A percentile compares a stretch with the other conserved stretches of the same genome.
Conservation (phyloP, 2,888 invertebrate genomes). For the Tetragnatha montana region DNA sequence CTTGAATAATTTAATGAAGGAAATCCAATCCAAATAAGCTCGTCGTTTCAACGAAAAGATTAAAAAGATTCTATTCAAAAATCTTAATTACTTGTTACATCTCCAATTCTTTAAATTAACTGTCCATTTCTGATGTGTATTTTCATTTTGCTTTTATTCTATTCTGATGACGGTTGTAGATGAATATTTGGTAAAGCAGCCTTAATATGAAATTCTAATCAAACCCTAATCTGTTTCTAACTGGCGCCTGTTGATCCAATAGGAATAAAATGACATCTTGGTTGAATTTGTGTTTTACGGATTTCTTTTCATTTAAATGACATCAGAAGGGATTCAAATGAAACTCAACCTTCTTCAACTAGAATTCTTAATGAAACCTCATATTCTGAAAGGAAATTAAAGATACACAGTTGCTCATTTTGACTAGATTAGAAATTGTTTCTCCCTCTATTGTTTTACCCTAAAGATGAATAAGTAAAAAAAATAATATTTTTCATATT, state of each 20-base stretch:
- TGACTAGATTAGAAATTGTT: no score
- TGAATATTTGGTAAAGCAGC: conserved; percentile 14
- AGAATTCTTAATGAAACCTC: background rate
- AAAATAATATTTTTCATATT: no score
- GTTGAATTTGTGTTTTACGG: background rate
- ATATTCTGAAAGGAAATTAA: conserved; percentile 1
- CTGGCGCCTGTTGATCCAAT: background rate
- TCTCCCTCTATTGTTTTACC: no score
- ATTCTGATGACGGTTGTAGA: background rate
- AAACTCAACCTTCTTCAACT: background rate
- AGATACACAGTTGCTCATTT: no score
- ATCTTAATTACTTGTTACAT: conserved; percentile 23
- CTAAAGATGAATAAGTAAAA: no score
- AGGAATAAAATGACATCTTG: background rate
- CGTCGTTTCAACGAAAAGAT: conserved; percentile 14
- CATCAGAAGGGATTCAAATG: background rate
- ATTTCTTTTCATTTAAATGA: background rate
- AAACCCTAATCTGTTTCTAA: conserved; percentile 11
- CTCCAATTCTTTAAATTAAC: conserved; percentile 38
- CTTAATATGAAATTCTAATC: conserved; percentile 45
- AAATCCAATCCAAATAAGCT: conserved; percentile 44
- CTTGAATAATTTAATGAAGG: conserved; percentile 56
- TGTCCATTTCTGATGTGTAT: conserved; percentile 25
- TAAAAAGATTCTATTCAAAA: conserved; percentile 9
- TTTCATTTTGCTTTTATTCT: conserved; percentile 7